Conservation (phyloP, 2,888 invertebrate species). For the Altica lythri region DNA sequence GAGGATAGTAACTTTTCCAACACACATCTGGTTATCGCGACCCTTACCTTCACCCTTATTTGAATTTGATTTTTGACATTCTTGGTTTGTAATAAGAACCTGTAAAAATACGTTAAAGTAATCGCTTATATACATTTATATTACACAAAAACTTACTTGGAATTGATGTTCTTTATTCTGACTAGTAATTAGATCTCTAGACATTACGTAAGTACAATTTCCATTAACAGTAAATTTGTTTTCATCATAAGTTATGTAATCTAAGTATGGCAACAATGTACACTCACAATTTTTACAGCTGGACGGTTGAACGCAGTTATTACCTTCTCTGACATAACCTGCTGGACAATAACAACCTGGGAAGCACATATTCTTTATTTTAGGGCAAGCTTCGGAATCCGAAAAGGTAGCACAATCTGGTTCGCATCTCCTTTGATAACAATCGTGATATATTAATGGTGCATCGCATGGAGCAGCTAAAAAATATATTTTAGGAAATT, state of each 20-base stretch:
- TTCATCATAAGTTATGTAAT: conserved; percentile 83
- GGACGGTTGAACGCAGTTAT: conserved; percentile 70
- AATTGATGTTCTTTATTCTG: conserved; percentile 60
- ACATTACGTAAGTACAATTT: conserved; percentile 83
- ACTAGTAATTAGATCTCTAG: conserved; percentile 63
- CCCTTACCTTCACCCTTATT: not conserved
- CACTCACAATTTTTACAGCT: conserved; percentile 78
- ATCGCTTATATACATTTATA: conserved; percentile 10
- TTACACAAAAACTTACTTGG: conserved; percentile 53
- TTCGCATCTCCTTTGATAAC: conserved; percentile 79
- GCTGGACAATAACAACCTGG: conserved; percentile 86
- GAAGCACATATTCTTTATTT: conserved; percentile 71
- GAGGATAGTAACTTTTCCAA: conserved; percentile 69
- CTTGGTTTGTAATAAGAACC: conserved; percentile 73
- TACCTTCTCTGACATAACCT: conserved; percentile 70
- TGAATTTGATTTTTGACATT: conserved; percentile 62
- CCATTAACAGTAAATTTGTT: conserved; percentile 79
- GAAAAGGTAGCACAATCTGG: conserved; percentile 71
- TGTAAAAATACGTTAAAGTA: conserved; percentile 44
- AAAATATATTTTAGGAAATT: conserved; percentile 31
- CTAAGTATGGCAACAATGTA: conserved; percentile 75
- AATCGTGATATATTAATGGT: conserved; percentile 81
- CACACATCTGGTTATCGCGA: conserved; percentile 62
- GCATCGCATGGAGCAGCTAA: conserved; percentile 72
- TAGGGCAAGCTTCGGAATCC: conserved; percentile 65